Evolutionary conservation across 2,113 vertebrate species (phyloP), one percentile per base, ranked within the genome.

Genomic region (Bubalus kerabau): DNA sequence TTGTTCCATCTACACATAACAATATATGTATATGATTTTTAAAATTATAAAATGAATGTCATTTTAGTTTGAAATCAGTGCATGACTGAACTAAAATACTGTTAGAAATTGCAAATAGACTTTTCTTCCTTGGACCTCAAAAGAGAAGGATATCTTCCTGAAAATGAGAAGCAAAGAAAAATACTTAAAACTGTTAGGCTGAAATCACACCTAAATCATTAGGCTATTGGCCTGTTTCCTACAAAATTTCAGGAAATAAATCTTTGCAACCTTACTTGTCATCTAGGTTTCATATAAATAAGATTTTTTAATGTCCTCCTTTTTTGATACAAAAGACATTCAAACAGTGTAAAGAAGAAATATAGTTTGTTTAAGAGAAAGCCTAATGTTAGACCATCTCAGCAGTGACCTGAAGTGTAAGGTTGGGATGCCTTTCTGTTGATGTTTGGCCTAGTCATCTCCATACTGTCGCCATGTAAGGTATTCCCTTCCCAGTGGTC

Each of bases 101-200:
- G 28, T 59, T 30, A 21, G 30, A 89, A 91, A 78, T 60, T 54
- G 5, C 59, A 90, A 94, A 46, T 67, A 36, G 57, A 60, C 81
- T 89, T 95, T 93, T 90, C 57, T 60, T 19, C 16, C 86, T 76
- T 81, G 15, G n/a, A n/a, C n/a, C 2, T 46, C 24, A 36, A 90
- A 87, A 91, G 57, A 88, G n/a, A 50, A 64, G 36, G 52, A 9
- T 36, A n/a, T 48, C 26, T 82, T 90, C 14, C 85, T 52, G 14
- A 86, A 96, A 96, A 43, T 84, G 36, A 96, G 48, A 86, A 83
- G 54, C 78, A 84, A 91, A 93, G 46, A 32, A 96, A 94, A 94
- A 84, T 54, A 46, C 12, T 21, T 64, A 57, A 78, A 62, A 16
- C 24, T 62, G 24, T 56, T 24, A 32, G 36, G 32, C 40, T 80